Percentiles rank a stretch among this genome's conserved stretches.
These are phyloP conservation scores for Tethea ocularis DNA, from an alignment of 2,888 invertebrate species.

Conservation along the genomic window DNA sequence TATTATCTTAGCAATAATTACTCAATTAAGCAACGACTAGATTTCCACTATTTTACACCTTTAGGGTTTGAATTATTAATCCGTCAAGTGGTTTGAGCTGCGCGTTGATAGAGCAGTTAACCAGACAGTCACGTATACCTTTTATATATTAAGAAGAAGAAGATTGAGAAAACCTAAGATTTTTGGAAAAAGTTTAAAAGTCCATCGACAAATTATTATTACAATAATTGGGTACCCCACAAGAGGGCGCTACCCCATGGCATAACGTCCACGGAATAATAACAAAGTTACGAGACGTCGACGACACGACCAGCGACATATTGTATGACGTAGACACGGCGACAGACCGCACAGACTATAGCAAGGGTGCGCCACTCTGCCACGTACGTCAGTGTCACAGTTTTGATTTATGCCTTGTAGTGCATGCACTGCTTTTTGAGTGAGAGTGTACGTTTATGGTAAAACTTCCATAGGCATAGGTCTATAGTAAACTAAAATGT, in stretches of 20 bases:
- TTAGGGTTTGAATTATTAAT: no score
- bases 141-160: no score
- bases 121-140: no score
- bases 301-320: not conserved
- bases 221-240: not conserved
- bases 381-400: not conserved
- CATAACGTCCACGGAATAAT: conserved; percentile 11
- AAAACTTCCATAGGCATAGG: no score
- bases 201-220: not conserved
- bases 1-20: no score
- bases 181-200: not conserved
- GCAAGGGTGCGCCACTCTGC: not conserved
- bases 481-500: not conserved
- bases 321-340: conserved; percentile 4
- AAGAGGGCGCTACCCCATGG: not conserved
- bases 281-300: conserved; percentile 9
- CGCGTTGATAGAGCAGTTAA: no score
- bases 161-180: not conserved
- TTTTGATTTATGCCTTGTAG: not conserved
- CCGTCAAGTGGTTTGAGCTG: no score
- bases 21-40: no score
- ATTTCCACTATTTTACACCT: no score
- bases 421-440: conserved; percentile 1
- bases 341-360: not conserved
- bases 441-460: not conserved